phyloP scores from a whole-genome alignment of 2,888 invertebrate species.

The Teleiodes luculella region DNA sequence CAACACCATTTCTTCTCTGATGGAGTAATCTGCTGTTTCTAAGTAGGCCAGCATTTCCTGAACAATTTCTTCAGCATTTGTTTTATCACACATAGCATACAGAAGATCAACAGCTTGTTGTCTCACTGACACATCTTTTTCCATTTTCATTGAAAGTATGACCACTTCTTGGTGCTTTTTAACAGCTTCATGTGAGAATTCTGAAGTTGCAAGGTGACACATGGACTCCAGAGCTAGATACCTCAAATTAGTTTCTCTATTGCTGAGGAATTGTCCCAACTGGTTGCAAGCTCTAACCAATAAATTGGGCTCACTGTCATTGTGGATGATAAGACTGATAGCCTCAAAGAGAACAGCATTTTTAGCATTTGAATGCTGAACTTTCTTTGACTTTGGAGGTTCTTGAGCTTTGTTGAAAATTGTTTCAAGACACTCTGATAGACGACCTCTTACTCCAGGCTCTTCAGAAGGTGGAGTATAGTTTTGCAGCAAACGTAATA shows the following conservation, averaged over 20 bases:
- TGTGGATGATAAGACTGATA: slow-evolving; percentile 99
- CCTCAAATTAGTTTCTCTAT: slow-evolving; percentile 97
- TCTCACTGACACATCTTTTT: slow-evolving; percentile 98
- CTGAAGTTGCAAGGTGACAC: slow-evolving; percentile 99
- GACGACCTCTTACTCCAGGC: slow-evolving; percentile 95
- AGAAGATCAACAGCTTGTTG: slow-evolving; percentile 98
- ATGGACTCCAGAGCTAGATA: slow-evolving; percentile 99
- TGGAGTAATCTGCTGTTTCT: slow-evolving; percentile 99
- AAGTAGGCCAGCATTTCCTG: slow-evolving; percentile 99
- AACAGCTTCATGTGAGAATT: slow-evolving; percentile 99
- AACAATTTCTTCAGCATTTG: slow-evolving; percentile 99
- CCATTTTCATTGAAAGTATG: slow-evolving; percentile 99
- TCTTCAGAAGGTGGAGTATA: slow-evolving; percentile 98
- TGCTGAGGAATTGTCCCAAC: slow-evolving; percentile 97
- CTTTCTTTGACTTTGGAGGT: slow-evolving; percentile 99
- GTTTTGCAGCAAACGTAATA: slow-evolving; percentile 96
- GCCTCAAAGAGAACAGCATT: slow-evolving; percentile 99
- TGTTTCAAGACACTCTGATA: slow-evolving; percentile 98
- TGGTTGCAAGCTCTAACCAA: slow-evolving; percentile 99
- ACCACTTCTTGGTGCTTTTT: slow-evolving; percentile 99
- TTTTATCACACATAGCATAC: slow-evolving; percentile 99
- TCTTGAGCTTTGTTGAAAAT: slow-evolving; percentile 99
- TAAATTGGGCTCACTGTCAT: slow-evolving; percentile 97
- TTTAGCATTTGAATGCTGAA: slow-evolving; percentile 99
- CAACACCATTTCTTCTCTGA: slow-evolving; percentile 99